phyloP scores from a whole-genome alignment of 2,113 vertebrate species.

The Archocentrus centrarchus region DNA sequence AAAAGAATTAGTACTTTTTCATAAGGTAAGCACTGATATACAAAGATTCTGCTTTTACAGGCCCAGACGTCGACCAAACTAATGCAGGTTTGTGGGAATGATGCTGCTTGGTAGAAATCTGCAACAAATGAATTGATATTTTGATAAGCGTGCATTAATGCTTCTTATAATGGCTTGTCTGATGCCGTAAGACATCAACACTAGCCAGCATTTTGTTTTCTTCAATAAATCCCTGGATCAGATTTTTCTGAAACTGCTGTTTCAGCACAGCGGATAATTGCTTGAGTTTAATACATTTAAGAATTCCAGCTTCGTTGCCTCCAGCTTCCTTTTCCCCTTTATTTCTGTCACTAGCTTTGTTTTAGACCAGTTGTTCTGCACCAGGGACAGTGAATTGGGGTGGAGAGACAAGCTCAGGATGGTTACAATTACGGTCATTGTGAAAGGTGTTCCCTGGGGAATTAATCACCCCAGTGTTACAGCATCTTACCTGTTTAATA shows the following conservation, averaged over 20 bases:
- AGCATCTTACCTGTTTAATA: slow-evolving; percentile 78
- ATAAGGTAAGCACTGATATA: not conserved
- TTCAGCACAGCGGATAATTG: slow-evolving; percentile 52
- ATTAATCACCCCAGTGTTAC: slow-evolving; percentile 64
- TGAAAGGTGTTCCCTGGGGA: slow-evolving; percentile 51
- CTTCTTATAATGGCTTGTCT: not conserved
- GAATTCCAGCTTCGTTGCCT: slow-evolving; percentile 19
- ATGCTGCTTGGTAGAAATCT: slow-evolving; percentile 2
- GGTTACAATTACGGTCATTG: slow-evolving; percentile 53
- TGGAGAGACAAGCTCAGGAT: slow-evolving; percentile 21
- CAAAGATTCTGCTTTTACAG: not conserved
- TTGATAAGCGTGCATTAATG: not conserved
- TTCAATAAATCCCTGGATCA: slow-evolving; percentile 43
- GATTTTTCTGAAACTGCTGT: slow-evolving; percentile 37
- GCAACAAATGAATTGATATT: slow-evolving; percentile 31
- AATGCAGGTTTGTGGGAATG: not conserved
- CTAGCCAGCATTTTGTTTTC: slow-evolving; percentile 43
- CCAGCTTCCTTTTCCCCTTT: not conserved
- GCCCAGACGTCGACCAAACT: not conserved
- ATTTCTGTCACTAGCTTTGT: slow-evolving; percentile 37
- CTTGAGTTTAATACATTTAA: slow-evolving; percentile 45
- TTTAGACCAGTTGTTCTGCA: slow-evolving; percentile 20
- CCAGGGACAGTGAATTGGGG: slow-evolving; percentile 26
- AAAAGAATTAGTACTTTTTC: too few relatives aligned
- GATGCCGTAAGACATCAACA: slow-evolving; percentile 35